Conservation (phyloP, 2,797 vertebrate species). For the Percopsis omiscomaycus region DNA sequence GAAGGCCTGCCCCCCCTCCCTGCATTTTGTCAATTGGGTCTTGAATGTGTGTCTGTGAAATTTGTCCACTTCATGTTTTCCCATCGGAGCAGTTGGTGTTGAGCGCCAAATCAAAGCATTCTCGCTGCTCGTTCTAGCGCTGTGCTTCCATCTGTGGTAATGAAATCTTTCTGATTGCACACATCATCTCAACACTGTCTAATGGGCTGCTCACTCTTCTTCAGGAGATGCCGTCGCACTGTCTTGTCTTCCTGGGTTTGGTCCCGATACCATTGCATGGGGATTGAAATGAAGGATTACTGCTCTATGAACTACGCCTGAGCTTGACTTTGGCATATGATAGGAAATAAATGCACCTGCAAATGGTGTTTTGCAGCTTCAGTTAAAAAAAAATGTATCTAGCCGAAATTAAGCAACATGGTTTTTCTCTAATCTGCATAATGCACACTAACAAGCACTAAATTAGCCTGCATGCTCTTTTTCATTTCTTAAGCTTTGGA, state of each 20-base stretch:
- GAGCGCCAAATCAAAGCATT: slow-evolving; percentile 45
- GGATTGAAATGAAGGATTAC: slow-evolving; percentile 28
- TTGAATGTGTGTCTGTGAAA: slow-evolving; percentile 55
- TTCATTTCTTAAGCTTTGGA: no score
- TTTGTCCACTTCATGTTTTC: slow-evolving; percentile 41
- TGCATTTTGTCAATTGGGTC: slow-evolving; percentile 68
- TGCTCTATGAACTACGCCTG: slow-evolving; percentile 28
- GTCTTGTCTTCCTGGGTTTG: slow-evolving; percentile 33
- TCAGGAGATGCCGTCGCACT: slow-evolving; percentile 33
- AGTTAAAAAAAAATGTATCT: slow-evolving; percentile 43
- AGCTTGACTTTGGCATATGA: slow-evolving; percentile 20
- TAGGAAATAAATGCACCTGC: slow-evolving; percentile 6
- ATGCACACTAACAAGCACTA: slow-evolving; percentile 26
- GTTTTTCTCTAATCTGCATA: slow-evolving; percentile 33
- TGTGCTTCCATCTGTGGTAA: slow-evolving; percentile 47
- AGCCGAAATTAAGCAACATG: slow-evolving; percentile 36
- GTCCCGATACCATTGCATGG: slow-evolving; percentile 55
- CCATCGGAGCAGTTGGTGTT: slow-evolving; percentile 45
- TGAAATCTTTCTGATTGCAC: slow-evolving; percentile 40
- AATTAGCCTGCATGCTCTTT: no score
- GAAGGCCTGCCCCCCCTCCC: slow-evolving; percentile 53
- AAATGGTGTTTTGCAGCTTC: slow-evolving; percentile 45
- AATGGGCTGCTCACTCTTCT: slow-evolving; percentile 32
- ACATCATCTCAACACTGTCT: slow-evolving; percentile 50
- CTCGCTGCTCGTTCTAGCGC: slow-evolving; percentile 45